A percentile compares a stretch with the other conserved stretches of the same genome.
These are phyloP conservation scores for Tinea pellionella DNA, from an alignment of 2,888 invertebrate genomes.

Conservation along the genomic window DNA sequence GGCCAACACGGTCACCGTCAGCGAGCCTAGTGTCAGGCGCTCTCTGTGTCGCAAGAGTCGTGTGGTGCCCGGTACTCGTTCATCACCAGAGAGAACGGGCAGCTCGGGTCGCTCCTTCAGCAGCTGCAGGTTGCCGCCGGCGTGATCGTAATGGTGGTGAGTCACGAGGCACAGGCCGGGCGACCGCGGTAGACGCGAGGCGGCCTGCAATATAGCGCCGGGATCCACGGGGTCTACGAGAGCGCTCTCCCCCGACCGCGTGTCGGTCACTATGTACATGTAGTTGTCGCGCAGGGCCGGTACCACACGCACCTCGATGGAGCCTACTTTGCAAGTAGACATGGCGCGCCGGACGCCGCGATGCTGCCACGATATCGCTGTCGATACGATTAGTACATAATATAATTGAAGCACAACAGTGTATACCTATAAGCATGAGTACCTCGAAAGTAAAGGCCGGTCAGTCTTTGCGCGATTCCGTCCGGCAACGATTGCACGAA, in stretches of 20 bases:
- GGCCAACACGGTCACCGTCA: slow-evolving; percentile 83
- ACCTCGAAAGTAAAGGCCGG: slow-evolving; percentile 76
- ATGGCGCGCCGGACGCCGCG: not conserved
- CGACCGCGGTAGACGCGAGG: slow-evolving; percentile 73
- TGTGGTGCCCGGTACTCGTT: slow-evolving; percentile 83
- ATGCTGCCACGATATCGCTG: not conserved
- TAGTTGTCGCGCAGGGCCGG: slow-evolving; percentile 95
- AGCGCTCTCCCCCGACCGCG: slow-evolving; percentile 84
- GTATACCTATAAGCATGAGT: slow-evolving; percentile 18
- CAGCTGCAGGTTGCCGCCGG: slow-evolving; percentile 91
- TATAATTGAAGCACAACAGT: not conserved
- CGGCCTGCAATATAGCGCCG: slow-evolving; percentile 77
- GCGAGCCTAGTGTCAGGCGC: slow-evolving; percentile 76
- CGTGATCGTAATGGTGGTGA: slow-evolving; percentile 98
- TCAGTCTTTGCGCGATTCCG: slow-evolving; percentile 69
- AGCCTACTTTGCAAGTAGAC: not conserved
- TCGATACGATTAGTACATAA: not conserved
- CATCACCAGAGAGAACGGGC: slow-evolving; percentile 82
- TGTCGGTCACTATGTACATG: slow-evolving; percentile 94
- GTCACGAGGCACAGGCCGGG: slow-evolving; percentile 88
- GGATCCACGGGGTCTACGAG: slow-evolving; percentile 95
- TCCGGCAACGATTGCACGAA: slow-evolving; percentile 70
- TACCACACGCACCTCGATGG: slow-evolving; percentile 36
- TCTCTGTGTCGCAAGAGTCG: slow-evolving; percentile 81
- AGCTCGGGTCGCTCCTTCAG: slow-evolving; percentile 69